Evolutionary conservation across 2,888 invertebrate genomes (phyloP), one percentile per base, ranked within the genome.

Genomic region (Dasysyrphus tricinctus): DNA sequence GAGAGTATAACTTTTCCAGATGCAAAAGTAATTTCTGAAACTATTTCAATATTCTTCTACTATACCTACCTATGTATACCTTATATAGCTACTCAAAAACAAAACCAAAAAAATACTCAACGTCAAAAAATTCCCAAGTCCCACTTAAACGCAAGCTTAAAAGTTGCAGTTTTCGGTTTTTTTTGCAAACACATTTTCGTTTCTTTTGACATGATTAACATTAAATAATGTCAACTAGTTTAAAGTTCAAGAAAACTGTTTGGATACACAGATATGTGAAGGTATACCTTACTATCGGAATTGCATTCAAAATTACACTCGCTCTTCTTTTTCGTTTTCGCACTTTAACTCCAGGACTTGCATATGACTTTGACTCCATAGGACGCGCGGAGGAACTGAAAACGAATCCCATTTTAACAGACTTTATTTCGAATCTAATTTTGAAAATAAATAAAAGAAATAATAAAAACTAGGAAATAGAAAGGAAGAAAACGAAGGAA

Each of bases 381-480:
- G 19, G 9, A 54, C 8, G 19, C 16, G 19, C 14, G n/a, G 19
- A 49, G 39, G 42, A 54, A 44, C 39, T 39, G 12, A 29, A 51
- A 49, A 69, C 51, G 69, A 74, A 80, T 51, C 59, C 49, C 19
- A 29, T 56, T 76, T 56, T 19, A 57, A 57, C 37, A 54, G 69
- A 69, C 57, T 67, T 73, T 65, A 80, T 67, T 70, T 76, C 34
- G 47, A 77, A 77, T 81, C 77, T 77, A 76, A 75, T 79, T 70
- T 83, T 51, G 69, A 42, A 73, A 82, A 76, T 75, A 75, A 69
- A 56, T 59, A 65, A 76, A 42, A 57, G 29, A 14, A 70, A 37
- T 19, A 34, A 42, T 16, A 39, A 29, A 54, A 65, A 19, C 59
- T 32, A 19, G 39, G 19, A 42, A 32, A 47, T 32, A 19, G 14